Evolutionary conservation across 2,113 vertebrate genomes (phyloP).

Genomic region (Xerus inauris): DNA sequence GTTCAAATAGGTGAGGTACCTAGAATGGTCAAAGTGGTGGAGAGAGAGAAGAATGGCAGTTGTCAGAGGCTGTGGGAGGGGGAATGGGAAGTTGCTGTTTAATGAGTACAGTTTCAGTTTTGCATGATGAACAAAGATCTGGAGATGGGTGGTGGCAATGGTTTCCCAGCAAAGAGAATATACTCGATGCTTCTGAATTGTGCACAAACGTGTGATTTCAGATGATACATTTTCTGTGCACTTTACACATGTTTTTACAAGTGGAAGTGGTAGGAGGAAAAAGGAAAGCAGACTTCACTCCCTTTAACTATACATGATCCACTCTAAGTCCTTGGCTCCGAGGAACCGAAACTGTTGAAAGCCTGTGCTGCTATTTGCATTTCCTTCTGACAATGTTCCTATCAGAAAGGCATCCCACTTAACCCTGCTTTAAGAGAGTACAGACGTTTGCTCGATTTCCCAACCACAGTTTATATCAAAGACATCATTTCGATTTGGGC

Average conservation of each 20-base stretch:
- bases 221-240: neutral
- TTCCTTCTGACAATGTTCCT: neutral
- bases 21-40: neutral
- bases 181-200: neutral
- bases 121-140: neutral
- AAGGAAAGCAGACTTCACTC: neutral
- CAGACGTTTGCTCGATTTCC: neutral
- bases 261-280: neutral
- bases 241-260: neutral
- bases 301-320: neutral
- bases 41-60: neutral
- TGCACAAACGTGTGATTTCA: no score
- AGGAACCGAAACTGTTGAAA: neutral
- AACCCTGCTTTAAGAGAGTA: neutral
- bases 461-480: neutral
- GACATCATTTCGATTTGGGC: neutral
- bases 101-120: neutral
- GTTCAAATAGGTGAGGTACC: neutral
- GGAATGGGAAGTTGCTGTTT: neutral
- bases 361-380: neutral
- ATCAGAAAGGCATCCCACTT: neutral
- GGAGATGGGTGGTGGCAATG: neutral
- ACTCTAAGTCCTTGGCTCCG: neutral
- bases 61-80: neutral
- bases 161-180: neutral